These are phyloP conservation scores for Parotocinclus haroldoi DNA, from an alignment of 2,797 vertebrate genomes.

Conservation along the genomic window DNA sequence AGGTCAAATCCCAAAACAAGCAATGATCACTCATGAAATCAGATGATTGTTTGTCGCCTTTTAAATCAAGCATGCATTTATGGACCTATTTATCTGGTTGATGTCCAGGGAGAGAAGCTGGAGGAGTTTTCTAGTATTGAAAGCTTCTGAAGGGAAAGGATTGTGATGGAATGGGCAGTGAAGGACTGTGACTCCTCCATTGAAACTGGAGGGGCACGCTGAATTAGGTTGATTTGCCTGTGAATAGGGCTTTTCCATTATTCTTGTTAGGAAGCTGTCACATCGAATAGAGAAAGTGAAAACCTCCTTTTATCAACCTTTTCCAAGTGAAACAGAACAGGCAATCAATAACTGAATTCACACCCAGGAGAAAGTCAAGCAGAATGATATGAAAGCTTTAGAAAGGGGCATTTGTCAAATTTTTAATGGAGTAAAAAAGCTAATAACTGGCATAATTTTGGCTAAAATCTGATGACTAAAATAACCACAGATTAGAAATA, in stretches of 20 bases:
- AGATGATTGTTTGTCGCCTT: slow-evolving; percentile 58
- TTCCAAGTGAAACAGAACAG: slow-evolving; percentile 92
- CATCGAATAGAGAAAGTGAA: slow-evolving; percentile 98
- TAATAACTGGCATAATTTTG: slow-evolving; percentile 82
- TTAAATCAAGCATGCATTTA: slow-evolving; percentile 68
- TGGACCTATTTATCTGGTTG: slow-evolving; percentile 66
- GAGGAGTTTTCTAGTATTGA: slow-evolving; percentile 81
- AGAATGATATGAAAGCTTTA: slow-evolving; percentile 87
- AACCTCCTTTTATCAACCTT: slow-evolving; percentile 98
- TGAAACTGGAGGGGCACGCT: slow-evolving; percentile 93
- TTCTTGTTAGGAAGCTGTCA: slow-evolving; percentile 99
- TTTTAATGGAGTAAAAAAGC: slow-evolving; percentile 75
- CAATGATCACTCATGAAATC: slow-evolving; percentile 65
- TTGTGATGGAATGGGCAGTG: slow-evolving; percentile 94
- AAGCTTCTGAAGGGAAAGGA: slow-evolving; percentile 86
- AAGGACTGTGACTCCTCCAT: slow-evolving; percentile 91
- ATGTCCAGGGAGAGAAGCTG: slow-evolving; percentile 72
- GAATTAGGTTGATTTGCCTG: slow-evolving; percentile 99
- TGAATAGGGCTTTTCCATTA: slow-evolving; percentile 98
- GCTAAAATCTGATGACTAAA: slow-evolving; percentile 70
- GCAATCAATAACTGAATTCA: slow-evolving; percentile 95
- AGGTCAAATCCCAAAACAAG: slow-evolving; percentile 34
- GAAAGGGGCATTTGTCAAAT: slow-evolving; percentile 83
- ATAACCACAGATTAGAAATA: slow-evolving; percentile 67
- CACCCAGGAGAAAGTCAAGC: slow-evolving; percentile 90